phyloP scores from a whole-genome alignment of 2,797 vertebrate genomes.

The Scolopax bukidnonensis region DNA sequence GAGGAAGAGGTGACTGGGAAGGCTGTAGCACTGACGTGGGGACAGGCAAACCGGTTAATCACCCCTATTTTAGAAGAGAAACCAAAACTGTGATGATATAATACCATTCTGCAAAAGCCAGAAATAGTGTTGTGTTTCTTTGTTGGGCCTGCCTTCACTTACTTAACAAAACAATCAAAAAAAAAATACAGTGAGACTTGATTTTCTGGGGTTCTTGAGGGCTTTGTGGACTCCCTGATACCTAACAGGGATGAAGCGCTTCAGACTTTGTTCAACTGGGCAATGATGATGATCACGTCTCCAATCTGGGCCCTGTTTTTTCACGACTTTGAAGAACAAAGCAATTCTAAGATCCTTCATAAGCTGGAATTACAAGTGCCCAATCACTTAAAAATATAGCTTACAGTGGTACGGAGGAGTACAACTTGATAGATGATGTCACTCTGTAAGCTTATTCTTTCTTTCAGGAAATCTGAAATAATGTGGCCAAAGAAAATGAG shows the following conservation, averaged over 20 bases:
- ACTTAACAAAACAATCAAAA: background rate
- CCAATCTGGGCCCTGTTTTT: background rate
- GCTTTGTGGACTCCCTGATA: background rate
- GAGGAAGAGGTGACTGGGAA: background rate
- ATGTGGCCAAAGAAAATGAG: background rate
- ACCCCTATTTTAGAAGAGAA: background rate
- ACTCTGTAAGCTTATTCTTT: background rate
- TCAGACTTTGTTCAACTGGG: background rate
- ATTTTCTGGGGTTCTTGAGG: background rate
- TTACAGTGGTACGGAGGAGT: background rate
- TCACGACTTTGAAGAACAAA: background rate
- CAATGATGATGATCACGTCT: background rate
- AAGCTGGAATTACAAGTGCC: background rate
- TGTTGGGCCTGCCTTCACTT: background rate
- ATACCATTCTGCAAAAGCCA: background rate
- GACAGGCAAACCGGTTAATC: background rate
- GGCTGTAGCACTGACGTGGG: background rate
- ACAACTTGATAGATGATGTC: background rate
- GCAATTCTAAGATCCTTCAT: background rate
- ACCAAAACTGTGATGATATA: background rate
- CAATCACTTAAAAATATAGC: background rate
- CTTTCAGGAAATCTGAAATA: background rate
- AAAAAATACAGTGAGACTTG: background rate
- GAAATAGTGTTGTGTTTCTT: background rate
- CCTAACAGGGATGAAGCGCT: background rate